Conservation (phyloP, 2,113 vertebrate species). For the Eulacestoma nigropectus region DNA sequence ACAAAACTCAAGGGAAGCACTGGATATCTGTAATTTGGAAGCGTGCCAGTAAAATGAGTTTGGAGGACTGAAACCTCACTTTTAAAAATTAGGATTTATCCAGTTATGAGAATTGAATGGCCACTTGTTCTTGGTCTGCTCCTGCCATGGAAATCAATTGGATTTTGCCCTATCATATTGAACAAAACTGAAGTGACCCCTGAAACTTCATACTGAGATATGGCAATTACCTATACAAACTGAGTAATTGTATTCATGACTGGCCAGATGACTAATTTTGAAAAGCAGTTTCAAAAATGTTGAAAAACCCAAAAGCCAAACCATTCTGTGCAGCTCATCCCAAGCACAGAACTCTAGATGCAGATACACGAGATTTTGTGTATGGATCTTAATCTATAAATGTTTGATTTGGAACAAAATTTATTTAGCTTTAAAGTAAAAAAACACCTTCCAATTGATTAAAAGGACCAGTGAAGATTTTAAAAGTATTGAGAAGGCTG, state of each 20-base stretch:
- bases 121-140: background rate
- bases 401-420: background rate
- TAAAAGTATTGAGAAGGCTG: background rate
- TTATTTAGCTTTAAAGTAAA: background rate
- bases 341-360: background rate
- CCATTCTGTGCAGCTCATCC: background rate
- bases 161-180: background rate
- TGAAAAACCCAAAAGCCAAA: background rate
- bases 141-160: background rate
- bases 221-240: background rate
- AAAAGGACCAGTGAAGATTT: background rate
- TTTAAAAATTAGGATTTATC: background rate
- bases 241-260: background rate
- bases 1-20: background rate
- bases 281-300: background rate
- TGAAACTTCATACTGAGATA: background rate
- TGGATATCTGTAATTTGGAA: background rate
- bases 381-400: background rate
- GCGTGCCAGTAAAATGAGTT: background rate
- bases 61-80: background rate
- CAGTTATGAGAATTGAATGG: background rate
- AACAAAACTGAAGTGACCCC: background rate
- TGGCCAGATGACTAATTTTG: background rate
- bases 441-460: background rate
- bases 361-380: background rate